Conservation (phyloP, 1,140 invertebrate genomes). For the Wiebesia pumilae region DNA sequence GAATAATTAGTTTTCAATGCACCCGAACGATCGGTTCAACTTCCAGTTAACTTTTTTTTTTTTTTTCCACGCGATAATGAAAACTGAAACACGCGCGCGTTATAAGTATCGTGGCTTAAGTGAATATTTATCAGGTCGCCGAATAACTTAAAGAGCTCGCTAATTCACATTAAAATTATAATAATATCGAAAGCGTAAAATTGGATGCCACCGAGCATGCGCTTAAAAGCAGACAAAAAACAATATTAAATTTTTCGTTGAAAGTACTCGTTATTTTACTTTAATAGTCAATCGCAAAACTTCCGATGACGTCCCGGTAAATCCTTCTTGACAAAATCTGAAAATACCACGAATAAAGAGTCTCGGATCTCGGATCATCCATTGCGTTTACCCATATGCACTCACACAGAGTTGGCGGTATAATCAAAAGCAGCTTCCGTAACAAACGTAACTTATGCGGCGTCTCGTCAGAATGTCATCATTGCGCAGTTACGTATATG, state of each 20-base stretch:
- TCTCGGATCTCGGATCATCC: not conserved
- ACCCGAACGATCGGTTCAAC: not conserved
- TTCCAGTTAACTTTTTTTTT: not conserved
- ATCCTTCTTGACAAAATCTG: not conserved
- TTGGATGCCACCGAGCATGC: too few relatives aligned
- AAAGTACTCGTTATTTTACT: not conserved
- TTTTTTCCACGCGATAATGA: not conserved
- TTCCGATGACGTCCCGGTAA: not conserved
- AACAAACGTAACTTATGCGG: too few relatives aligned
- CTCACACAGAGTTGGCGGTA: too few relatives aligned
- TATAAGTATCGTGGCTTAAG: not conserved
- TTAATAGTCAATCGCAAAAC: not conserved
- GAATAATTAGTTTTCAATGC: not conserved
- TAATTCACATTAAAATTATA: not conserved
- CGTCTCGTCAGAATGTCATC: not conserved
- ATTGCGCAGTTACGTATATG: not conserved
- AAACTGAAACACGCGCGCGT: not conserved
- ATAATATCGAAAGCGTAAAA: not conserved
- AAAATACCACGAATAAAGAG: not conserved
- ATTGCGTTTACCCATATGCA: not conserved
- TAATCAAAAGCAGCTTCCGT: too few relatives aligned
- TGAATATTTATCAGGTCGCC: not conserved
- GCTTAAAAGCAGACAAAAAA: not conserved
- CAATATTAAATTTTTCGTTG: not conserved
- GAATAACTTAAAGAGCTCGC: not conserved